phyloP scores from a whole-genome alignment of 2,888 invertebrate species.

The Ferdinandea cuprea region DNA sequence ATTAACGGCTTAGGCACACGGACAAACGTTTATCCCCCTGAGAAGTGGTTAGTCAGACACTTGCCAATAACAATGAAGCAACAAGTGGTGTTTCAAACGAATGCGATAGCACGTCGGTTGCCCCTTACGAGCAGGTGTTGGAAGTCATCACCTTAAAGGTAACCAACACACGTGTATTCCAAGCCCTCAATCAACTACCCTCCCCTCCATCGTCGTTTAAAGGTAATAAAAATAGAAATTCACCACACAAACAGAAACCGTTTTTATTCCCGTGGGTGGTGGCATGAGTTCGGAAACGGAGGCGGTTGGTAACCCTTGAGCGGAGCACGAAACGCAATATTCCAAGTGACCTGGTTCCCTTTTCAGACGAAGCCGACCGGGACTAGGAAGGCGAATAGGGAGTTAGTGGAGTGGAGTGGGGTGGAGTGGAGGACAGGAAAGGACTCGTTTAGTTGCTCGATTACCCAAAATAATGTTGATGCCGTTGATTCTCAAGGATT shows the following conservation, averaged over 20 bases:
- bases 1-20: slow-evolving; percentile 30
- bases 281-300: neutral
- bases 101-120: slow-evolving; percentile 10
- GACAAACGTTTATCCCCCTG: slow-evolving; percentile 18
- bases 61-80: neutral
- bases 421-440: neutral
- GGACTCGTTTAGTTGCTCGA: slow-evolving; percentile 46
- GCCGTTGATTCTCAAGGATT: neutral
- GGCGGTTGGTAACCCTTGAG: neutral
- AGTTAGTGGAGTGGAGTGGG: neutral
- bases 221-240: slow-evolving; percentile 37
- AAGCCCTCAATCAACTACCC: neutral
- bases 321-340: slow-evolving; percentile 33
- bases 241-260: slow-evolving; percentile 8
- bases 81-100: slow-evolving; percentile 18
- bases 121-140: slow-evolving; percentile 25
- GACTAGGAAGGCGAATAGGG: too few relatives aligned
- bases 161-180: slow-evolving; percentile 7
- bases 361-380: neutral
- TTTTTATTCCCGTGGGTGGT: neutral
- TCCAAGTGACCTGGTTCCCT: slow-evolving; percentile 55
- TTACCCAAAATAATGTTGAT: slow-evolving; percentile 53
- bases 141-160: slow-evolving; percentile 3
- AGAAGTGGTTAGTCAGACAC: slow-evolving; percentile 9
- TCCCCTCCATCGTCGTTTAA: neutral